Base-by-base conservation (phyloP, 2,797 vertebrate species). In the Kryptopterus vitreolus region DNA sequence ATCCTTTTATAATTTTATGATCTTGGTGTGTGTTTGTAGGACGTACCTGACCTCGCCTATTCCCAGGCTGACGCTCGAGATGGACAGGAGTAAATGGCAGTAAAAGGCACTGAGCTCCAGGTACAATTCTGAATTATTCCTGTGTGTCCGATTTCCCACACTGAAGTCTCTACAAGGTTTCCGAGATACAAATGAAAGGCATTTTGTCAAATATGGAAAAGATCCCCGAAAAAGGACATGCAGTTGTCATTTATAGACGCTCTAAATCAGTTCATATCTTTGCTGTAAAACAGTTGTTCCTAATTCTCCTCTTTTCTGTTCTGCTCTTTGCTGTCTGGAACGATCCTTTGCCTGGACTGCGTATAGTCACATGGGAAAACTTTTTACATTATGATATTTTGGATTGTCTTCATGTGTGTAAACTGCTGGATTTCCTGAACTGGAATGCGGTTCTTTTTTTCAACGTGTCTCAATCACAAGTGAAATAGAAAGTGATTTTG, bases 81-180 rank as follows among this genome's bases (percentile, higher is more conserved):
- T 59, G 43, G 29, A 53, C 46, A 15, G 20, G 61, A 48, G 38
- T 69, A 57, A 70, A 76, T 76, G 63, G 73, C 72, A 48, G 53
- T 69, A 57, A 70, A 76, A 59, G 63, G 73, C 55, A 38, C 29
- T 76, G 63, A 69, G 31, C 62, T 35, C 52, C 29, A 50, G 79
- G 79, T 81, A 76, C 35, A 63, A 13, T 57, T 59, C 29, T 13
- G 12, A 33, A 18, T 18, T 10, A 35, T 31, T 12, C 18, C 5
- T 3, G 12, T 12, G 16, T 22, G 1, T 62, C 18, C 20, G 31
- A 11, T 55, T 53, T 66, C 22, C 12, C 48, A n/a, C 31, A 53
- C 7, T 11, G 48, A 52, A 6, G 26, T 6, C 11, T 53, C 18
- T 31, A 3, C 4, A 9, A 53, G 50, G 66, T 69, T 48, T 7